A percentile compares a stretch with the other conserved stretches of the same genome.
phyloP scores from a whole-genome alignment of 1,140 invertebrate genomes.

The Ectropis grisescens region DNA sequence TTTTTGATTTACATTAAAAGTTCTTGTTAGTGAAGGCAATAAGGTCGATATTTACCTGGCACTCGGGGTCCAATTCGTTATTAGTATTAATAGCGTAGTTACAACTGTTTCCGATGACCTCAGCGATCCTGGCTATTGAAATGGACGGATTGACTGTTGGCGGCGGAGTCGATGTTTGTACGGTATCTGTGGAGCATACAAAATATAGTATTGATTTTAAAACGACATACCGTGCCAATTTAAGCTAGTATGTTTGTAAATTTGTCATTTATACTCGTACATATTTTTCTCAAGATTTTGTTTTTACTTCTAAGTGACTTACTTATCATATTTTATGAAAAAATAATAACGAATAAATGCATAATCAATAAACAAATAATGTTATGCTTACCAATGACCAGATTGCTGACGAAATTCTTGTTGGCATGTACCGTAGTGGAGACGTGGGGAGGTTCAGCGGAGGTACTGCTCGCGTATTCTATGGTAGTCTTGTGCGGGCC shows the following conservation, averaged over 20 bases:
- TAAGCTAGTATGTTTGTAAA: no score
- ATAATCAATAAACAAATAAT: no score
- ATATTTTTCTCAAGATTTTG: no score
- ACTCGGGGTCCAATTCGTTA: conserved; percentile 46
- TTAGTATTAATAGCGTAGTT: conserved; percentile 27
- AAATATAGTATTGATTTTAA: no score
- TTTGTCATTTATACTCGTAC: no score
- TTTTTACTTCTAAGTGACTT: no score
- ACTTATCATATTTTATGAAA: no score
- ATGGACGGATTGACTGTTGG: no score
- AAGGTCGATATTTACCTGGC: conserved; percentile 27
- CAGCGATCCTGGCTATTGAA: conserved; percentile 6
- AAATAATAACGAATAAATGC: no score
- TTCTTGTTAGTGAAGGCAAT: not conserved
- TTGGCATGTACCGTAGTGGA: conserved; percentile 24
- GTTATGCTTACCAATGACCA: conserved; percentile 3
- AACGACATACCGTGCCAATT: no score
- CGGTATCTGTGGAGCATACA: no score
- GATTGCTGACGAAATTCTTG: conserved; percentile 32
- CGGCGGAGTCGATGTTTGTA: no score
- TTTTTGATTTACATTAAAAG: not conserved
- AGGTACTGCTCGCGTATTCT: conserved; percentile 31
- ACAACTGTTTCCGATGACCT: conserved; percentile 36
- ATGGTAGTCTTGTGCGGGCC: conserved; percentile 37
- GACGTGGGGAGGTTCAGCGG: conserved; percentile 18